Percentiles rank a stretch among this genome's conserved stretches.
Evolutionary conservation across 2,797 vertebrate genomes (phyloP).

Genomic region (Neosilurus mollespiculum): DNA sequence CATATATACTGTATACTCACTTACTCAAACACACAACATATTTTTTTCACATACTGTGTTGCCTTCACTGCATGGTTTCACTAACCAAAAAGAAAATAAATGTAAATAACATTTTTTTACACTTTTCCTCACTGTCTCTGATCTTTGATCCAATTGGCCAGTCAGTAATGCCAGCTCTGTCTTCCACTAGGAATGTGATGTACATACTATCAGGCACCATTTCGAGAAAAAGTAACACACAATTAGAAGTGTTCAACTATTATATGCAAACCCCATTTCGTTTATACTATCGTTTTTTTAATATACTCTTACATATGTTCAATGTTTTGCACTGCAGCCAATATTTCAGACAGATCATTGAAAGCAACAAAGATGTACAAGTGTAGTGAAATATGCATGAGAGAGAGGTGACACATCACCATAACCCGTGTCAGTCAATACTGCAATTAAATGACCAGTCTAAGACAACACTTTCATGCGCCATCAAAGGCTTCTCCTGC

Average conservation of each 20-base stretch:
- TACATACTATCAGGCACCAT: neutral
- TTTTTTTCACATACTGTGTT: neutral
- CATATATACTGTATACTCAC: neutral
- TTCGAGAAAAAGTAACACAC: neutral
- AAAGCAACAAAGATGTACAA: slow-evolving; percentile 42
- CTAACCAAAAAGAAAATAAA: neutral
- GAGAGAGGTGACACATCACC: slow-evolving; percentile 5
- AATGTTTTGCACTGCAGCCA: neutral
- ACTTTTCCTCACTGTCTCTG: neutral
- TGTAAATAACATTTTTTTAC: neutral
- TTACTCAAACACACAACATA: neutral
- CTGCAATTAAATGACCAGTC: slow-evolving; percentile 58
- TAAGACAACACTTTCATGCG: slow-evolving; percentile 37
- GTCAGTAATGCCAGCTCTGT: slow-evolving; percentile 1
- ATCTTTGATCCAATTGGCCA: neutral
- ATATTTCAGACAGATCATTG: slow-evolving; percentile 40
- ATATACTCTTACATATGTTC: neutral
- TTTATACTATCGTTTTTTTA: neutral
- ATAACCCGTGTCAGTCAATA: slow-evolving; percentile 57
- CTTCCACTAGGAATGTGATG: neutral
- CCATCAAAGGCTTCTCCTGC: slow-evolving; percentile 35
- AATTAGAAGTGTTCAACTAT: neutral
- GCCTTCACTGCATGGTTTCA: neutral
- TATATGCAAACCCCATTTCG: neutral
- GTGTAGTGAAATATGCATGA: slow-evolving; percentile 45